phyloP scores from a whole-genome alignment of 2,797 vertebrate species.

The Propithecus perrieri region DNA sequence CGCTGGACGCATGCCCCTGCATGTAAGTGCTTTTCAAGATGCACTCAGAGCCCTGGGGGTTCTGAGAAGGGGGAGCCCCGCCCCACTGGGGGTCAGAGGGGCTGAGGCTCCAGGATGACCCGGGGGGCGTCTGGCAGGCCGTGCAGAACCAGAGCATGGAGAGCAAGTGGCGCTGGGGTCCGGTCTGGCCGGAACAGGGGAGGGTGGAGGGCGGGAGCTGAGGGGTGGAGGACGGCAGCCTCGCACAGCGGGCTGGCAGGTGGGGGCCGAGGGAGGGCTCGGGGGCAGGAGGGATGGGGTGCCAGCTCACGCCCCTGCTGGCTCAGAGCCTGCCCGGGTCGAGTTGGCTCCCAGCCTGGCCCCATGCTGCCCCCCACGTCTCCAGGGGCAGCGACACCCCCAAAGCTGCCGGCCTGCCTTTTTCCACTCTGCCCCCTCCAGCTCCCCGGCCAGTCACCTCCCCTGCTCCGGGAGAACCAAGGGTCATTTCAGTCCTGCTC shows the following conservation, averaged over 20 bases:
- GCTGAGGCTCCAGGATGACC: neutral
- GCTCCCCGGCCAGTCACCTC: neutral
- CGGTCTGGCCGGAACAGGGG: neutral
- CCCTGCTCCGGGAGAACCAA: neutral
- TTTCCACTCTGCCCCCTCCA: neutral
- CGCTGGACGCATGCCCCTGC: rapidly evolving
- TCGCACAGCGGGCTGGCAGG: neutral
- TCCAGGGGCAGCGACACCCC: neutral
- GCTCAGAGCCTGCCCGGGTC: neutral
- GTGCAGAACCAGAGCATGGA: neutral
- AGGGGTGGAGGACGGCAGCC: rapidly evolving
- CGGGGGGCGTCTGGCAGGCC: neutral
- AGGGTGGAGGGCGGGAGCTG: too few species aligned
- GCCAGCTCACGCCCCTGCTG: neutral
- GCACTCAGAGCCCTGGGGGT: rapidly evolving
- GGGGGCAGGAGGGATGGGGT: rapidly evolving
- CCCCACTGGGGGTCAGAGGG: neutral
- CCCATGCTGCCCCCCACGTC: rapidly evolving
- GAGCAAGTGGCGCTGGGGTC: rapidly evolving
- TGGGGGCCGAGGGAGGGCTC: rapidly evolving
- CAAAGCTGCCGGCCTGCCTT: neutral
- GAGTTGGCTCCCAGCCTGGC: neutral
- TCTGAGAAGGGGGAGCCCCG: too few species aligned
- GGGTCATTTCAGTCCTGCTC: slow-evolving; percentile 65
- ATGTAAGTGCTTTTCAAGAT: neutral